Conservation (phyloP, 1,140 invertebrate species). For the Drosophila bocki region DNA sequence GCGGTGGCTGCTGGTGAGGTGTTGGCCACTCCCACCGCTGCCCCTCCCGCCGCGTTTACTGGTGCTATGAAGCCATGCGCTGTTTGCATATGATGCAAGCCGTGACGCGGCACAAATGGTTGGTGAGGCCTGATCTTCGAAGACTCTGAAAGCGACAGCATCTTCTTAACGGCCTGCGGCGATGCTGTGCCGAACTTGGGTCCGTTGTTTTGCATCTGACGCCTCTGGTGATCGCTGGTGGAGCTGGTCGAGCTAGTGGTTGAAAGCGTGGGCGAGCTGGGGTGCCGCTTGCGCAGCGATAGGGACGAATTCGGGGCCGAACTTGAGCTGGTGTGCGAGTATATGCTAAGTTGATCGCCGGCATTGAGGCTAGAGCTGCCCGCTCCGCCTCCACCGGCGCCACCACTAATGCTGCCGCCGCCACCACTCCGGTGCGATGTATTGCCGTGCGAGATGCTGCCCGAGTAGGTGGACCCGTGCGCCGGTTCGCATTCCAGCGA, state of each 20-base stretch:
- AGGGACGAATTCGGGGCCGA: slow-evolving; percentile 25
- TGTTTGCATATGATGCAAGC: slow-evolving; percentile 72
- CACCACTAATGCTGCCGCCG: slow-evolving; percentile 74
- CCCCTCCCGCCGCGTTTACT: slow-evolving; percentile 11
- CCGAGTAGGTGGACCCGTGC: slow-evolving; percentile 86
- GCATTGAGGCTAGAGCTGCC: slow-evolving; percentile 66
- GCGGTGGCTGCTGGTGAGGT: slow-evolving; percentile 30
- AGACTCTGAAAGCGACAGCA: slow-evolving; percentile 94
- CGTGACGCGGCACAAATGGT: slow-evolving; percentile 85
- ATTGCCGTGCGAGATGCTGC: slow-evolving; percentile 85
- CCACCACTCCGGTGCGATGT: slow-evolving; percentile 81
- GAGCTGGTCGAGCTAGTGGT: slow-evolving; percentile 95
- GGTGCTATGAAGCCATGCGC: slow-evolving; percentile 65
- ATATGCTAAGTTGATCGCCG: slow-evolving; percentile 79
- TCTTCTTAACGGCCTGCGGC: slow-evolving; percentile 97
- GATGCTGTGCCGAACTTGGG: slow-evolving; percentile 95
- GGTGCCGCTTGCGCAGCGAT: slow-evolving; percentile 86
- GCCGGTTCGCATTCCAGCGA: slow-evolving; percentile 95
- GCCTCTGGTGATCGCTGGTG: slow-evolving; percentile 94
- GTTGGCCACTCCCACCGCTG: slow-evolving; percentile 17
- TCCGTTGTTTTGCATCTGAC: slow-evolving; percentile 90
- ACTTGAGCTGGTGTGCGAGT: slow-evolving; percentile 60
- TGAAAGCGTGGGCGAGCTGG: slow-evolving; percentile 90
- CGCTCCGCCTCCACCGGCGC: slow-evolving; percentile 58
- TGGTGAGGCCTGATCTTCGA: slow-evolving; percentile 95